Evolutionary conservation across 2,113 vertebrate species (phyloP), one percentile per base, ranked within the genome.

Genomic region (Panurus biarmicus): DNA sequence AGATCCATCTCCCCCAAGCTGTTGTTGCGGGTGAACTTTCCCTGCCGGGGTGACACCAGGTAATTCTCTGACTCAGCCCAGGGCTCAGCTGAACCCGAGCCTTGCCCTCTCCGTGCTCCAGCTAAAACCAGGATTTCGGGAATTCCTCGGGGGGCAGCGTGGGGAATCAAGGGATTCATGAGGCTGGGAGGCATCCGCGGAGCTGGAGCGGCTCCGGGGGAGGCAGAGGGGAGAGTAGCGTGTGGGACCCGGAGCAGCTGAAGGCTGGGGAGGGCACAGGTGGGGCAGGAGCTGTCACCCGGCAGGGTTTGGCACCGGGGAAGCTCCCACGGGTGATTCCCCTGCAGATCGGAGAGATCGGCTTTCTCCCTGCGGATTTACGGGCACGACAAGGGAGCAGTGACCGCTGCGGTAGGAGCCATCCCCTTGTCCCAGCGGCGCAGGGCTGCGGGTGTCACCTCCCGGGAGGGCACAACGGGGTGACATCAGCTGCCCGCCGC

Each of bases 21-120:
- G 53, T 26, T 70, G 61, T 22, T 28, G 35, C 19, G 47, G 74
- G 66, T 94, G 90, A 95, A 86, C 94, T 93, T 74, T 71, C 54
- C 35, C 42, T 20, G 50, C 50, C 4, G 2, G 73, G 71, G 84
- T 96, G 95, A 92, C 89, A 72, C 54, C 85, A 11, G 86, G 93
- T 87, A 6, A 93, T 50, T 45, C 33, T 89, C 42, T 94, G 94
- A 96, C 62, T 94, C 95, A 96, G 87, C 51, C 65, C 26, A 45
- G 18, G 44, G 42, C 42, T 42, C 57, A 42, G 74, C 57, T 61
- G 81, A 86, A 12, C 16, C 6, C 13, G 6, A 78, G 65, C 70
- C 36, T 35, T 48, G 48, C 65, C 60, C 42, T 47, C 45, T 7
- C 61, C 10, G 1, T 5, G n/a, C 72, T 56, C n/a, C 86, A 1